Evolutionary conservation across 2,797 vertebrate species (phyloP), one percentile per base, ranked within the genome.

Genomic region (Acipenser ruthenus): DNA sequence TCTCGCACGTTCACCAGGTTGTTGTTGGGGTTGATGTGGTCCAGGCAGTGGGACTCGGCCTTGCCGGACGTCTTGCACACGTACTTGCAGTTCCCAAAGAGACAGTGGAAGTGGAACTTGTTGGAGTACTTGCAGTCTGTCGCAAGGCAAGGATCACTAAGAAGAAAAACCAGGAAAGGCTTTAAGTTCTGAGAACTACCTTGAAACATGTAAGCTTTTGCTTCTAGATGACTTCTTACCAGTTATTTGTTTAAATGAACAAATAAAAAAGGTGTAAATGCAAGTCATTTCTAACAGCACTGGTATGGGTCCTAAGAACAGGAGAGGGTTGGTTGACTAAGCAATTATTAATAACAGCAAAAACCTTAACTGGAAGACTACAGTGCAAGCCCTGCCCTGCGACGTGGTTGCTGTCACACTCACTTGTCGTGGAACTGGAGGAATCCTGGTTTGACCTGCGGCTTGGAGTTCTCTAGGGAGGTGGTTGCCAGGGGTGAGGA

Each of bases 381-480:
- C 50, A 52, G 50, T 52, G 50, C 8, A 8, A 8, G 8, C 51
- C 8, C 51, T 12, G 51, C 51, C 2, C 51, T 8, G 51, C 13
- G 55, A 7, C 6, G 4, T 58, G 55, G 55, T 1, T 13, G 12
- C 55, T 58, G 55, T 11, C 6, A 9, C 6, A 87, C 95, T 84
- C 90, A 99, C 97, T 99, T 99, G 85, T 99, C 96, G 81, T 98
- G 96, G 84, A 99, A 99, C 89, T 99, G 97, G 78, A 99, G 91
- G 84, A 99, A 99, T 77, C 97, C 97, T 6, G 97, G 97, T 84
- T 99, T 99, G 83, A 99, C 94, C 89, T 99, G 97, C 69, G 97
- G 97, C 86, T 96, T 98, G 76, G 97, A 93, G 0, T 97, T 98
- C 82, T 99, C 96, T 80, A 98, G 83, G 69, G 95, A 99, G 47